These are phyloP conservation scores for Okamejei kenojei DNA, from an alignment of 2,797 vertebrate genomes.

Conservation along the genomic window DNA sequence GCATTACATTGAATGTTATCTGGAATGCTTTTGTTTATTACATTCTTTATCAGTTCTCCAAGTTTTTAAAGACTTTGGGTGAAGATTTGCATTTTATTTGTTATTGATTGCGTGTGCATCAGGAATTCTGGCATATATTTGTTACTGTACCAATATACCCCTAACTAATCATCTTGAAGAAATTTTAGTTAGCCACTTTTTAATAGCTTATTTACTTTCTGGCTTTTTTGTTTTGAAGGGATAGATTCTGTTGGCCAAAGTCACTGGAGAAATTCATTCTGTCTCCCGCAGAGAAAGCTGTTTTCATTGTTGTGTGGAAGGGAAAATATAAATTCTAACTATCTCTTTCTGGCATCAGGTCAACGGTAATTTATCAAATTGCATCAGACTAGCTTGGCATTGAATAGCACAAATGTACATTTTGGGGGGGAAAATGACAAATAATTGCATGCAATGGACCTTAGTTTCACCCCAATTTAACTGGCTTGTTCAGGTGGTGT, in stretches of 20 bases:
- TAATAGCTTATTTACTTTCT: background rate
- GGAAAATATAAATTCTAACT: background rate
- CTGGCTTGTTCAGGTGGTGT: background rate
- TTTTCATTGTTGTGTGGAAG: background rate
- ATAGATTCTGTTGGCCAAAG: background rate
- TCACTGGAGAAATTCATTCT: background rate
- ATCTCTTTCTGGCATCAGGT: background rate
- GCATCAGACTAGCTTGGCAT: background rate
- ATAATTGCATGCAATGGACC: constrained; percentile 20
- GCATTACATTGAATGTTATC: background rate
- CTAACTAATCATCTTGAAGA: background rate
- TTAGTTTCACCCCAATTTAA: constrained; percentile 1
- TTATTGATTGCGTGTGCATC: background rate
- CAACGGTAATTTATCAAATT: background rate
- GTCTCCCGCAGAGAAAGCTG: background rate
- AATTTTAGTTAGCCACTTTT: background rate
- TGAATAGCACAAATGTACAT: background rate
- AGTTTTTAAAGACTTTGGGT: background rate
- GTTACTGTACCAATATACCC: background rate
- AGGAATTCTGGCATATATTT: background rate
- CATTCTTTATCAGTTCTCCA: background rate
- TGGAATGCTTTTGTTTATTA: background rate
- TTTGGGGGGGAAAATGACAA: background rate
- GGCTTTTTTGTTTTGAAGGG: background rate
- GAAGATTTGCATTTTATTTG: background rate